Evolutionary conservation across 2,113 vertebrate genomes (phyloP).

Genomic region (Oreochromis niloticus): DNA sequence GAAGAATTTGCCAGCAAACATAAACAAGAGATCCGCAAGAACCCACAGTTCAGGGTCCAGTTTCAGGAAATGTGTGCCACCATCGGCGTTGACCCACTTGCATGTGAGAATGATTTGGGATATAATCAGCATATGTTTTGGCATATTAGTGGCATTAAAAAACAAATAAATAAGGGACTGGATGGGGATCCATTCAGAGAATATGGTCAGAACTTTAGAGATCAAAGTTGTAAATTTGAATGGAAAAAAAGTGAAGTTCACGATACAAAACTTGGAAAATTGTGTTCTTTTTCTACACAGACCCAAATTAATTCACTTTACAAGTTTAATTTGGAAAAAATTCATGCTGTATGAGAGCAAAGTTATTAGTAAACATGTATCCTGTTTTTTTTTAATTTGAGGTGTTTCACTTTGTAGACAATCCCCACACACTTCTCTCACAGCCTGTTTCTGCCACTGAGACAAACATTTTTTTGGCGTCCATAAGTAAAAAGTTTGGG

Average conservation of each 20-base stretch:
- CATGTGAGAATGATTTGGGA: constrained; percentile 76
- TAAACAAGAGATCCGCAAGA: constrained; percentile 94
- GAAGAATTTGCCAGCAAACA: constrained; percentile 98
- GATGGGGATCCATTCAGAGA: not conserved
- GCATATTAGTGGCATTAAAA: not conserved
- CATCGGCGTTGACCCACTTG: constrained; percentile 92
- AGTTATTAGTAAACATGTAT: not conserved
- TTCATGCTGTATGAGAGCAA: not conserved
- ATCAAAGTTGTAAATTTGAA: not conserved
- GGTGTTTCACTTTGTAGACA: not conserved
- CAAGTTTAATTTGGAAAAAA: not conserved
- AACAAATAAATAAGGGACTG: not conserved
- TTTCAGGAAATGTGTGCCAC: constrained; percentile 98
- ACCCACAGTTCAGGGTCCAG: constrained; percentile 86
- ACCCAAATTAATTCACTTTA: not conserved
- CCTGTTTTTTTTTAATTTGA: not conserved
- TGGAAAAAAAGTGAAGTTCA: not conserved
- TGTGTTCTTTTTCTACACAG: not conserved
- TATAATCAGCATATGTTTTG: not conserved
- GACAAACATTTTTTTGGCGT: not conserved
- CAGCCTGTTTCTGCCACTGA: not conserved
- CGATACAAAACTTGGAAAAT: not conserved
- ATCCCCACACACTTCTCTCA: not conserved
- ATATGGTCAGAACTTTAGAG: not conserved
- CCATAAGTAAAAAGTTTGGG: fast-evolving